phyloP scores from a whole-genome alignment of 2,797 vertebrate species.

The Pseudopleuronectes americanus region DNA sequence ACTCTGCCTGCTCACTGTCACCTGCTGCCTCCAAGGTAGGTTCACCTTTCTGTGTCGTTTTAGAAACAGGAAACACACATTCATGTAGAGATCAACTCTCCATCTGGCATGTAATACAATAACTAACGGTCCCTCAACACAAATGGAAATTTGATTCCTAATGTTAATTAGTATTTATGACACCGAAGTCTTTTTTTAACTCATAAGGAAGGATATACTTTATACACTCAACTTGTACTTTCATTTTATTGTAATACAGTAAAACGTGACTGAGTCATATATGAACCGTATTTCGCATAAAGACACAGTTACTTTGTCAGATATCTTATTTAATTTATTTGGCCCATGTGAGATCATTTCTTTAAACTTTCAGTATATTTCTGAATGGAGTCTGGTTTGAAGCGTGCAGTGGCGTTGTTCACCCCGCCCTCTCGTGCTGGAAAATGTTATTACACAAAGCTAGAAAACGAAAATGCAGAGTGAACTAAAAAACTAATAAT shows the following conservation, averaged over 20 bases:
- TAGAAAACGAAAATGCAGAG: no score
- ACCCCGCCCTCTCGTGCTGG: not conserved
- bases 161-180: no score
- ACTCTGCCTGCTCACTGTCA: constrained; percentile 58
- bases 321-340: accelerated
- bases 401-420: accelerated
- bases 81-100: no score
- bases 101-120: no score
- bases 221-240: accelerated
- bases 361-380: not conserved
- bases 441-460: not conserved
- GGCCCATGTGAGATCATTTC: no score
- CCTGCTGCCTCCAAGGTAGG: constrained; percentile 61
- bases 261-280: accelerated
- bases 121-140: no score
- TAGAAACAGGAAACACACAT: no score
- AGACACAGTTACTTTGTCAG: not conserved
- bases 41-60: not conserved
- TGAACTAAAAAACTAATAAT: no score
- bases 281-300: constrained; percentile 13
- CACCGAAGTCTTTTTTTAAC: not conserved
- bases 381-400: constrained; percentile 17
- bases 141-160: not conserved
- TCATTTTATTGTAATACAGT: accelerated
- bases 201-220: not conserved